Evolutionary conservation across 2,797 vertebrate genomes (phyloP), one percentile per base, ranked within the genome.

Genomic region (Peromyscus melanophrys): DNA sequence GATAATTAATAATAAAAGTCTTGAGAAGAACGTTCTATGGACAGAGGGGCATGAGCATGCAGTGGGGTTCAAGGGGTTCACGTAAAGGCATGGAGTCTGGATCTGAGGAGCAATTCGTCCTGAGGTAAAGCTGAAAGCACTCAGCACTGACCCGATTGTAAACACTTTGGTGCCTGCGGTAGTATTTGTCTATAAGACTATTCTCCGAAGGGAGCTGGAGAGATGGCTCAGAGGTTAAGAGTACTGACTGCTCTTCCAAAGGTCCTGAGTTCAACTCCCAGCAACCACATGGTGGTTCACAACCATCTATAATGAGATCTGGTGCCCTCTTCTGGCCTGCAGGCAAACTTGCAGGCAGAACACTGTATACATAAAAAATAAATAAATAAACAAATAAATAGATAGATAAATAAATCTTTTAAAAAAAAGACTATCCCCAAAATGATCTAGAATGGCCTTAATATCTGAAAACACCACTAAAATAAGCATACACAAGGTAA

Each of bases 391-490:
- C 8, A 46, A 6, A 46, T 6, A 46, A 6, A 46, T 46, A 46
- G 46, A 46, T 46, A 46, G 5, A 46, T 46, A 46, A 14, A 8
- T 52, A 52, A 52, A 52, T 52, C 52, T 52, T 52, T 14, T 11
- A 49, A 13, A 52, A 52, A 52, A 52, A 52, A 52, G 12, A 52
- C 65, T 85, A 37, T 55, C 67, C 57, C 52, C 27, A 11, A 73
- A 27, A 52, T 78, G 19, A 90, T 43, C 65, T 34, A 82, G 61
- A 85, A 63, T 96, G 17, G 67, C 75, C 63, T 71, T 93, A 77
- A 71, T 71, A 90, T 75, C 63, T 85, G 65, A 94, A 95, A 89
- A 82, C 69, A 55, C 59, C 37, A 87, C 63, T 37, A 90, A 92
- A 95, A 93, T 69, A 84, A 80, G 90, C 49, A 14, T 23, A 8